Evolutionary conservation across 1,140 invertebrate species (phyloP), one percentile per base, ranked within the genome.

Genomic region (Sinonovacula constricta): DNA sequence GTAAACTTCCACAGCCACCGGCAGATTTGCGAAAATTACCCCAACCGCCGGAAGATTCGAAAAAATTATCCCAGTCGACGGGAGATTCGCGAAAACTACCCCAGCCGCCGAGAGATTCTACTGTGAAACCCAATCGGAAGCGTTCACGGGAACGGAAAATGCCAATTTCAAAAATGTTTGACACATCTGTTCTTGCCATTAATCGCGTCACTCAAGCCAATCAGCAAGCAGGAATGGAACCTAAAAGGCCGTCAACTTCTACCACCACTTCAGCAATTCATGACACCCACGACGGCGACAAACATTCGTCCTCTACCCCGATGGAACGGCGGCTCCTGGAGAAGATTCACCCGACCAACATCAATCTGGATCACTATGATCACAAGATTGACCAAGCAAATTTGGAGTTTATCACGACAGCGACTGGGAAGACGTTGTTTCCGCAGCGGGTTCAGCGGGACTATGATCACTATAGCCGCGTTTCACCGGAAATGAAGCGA

Each of bases 381-480:
- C 39, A 45, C 18, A 18, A 18, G 7, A 45, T 45, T 7, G 39
- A 45, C 39, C 18, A 7, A 18, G 39, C 7, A 18, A 45, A 18
- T 10, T 45, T 45, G 18, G 39, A 45, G 39, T 45, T 10, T 18
- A 45, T 45, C 39, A 45, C 39, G 39, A 45, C 7, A 7, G 39
- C 39, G 18, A 45, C 39, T 18, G 39, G 39, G 18, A 45, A 45
- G 18, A 18, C 39, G 18, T 18, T 45, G 7, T n/a, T 67, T 3
- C 31, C 62, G 3, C 66, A 66, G 28, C n/a, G 24, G 5, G 54
- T 76, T 49, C 26, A 76, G 0, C 65, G 57, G 30, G 34, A 66
- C 45, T 76, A 76, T 22, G 72, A 76, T 15, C 63, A 59, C 15
- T 76, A 36, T 33, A 53, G 59, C 1, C 31, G 72, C 30, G 45